Conservation (phyloP, 2,888 invertebrate species). For the Ecdyonurus torrentis region DNA sequence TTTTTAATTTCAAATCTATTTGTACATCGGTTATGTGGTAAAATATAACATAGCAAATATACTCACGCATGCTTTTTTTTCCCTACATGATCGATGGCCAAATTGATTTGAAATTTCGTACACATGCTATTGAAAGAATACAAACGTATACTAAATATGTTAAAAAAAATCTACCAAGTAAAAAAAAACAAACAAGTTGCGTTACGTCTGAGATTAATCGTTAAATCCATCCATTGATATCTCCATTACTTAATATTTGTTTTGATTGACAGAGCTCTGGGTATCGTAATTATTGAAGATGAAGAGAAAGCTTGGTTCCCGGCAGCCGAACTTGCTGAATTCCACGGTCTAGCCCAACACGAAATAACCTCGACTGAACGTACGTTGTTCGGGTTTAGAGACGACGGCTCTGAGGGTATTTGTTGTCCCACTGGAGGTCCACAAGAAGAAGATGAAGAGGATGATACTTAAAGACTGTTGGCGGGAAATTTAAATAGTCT, state of each 20-base stretch:
- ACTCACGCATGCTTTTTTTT: too few relatives aligned
- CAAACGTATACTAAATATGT: too few relatives aligned
- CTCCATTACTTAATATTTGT: slow-evolving; percentile 2
- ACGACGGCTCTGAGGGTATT: slow-evolving; percentile 66
- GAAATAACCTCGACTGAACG: slow-evolving; percentile 62
- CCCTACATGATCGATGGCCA: too few relatives aligned
- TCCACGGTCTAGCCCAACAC: slow-evolving; percentile 73
- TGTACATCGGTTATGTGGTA: too few relatives aligned
- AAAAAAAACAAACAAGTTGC: too few relatives aligned
- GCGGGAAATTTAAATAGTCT: not conserved
- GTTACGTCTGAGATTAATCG: too few relatives aligned
- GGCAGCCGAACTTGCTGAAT: slow-evolving; percentile 70
- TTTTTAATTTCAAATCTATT: too few relatives aligned
- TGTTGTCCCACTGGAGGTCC: slow-evolving; percentile 56
- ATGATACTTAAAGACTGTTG: not conserved
- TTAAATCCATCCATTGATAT: not conserved
- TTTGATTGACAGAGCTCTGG: slow-evolving; percentile 46
- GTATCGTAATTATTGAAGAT: slow-evolving; percentile 65
- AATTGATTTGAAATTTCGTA: too few relatives aligned
- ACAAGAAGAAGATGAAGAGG: slow-evolving; percentile 30
- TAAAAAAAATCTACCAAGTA: too few relatives aligned
- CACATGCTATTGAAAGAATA: too few relatives aligned
- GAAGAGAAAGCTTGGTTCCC: slow-evolving; percentile 89
- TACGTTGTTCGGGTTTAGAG: slow-evolving; percentile 64
- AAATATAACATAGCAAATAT: too few relatives aligned